phyloP scores from a whole-genome alignment of 2,113 vertebrate genomes.

The Tachysurus vachellii region DNA sequence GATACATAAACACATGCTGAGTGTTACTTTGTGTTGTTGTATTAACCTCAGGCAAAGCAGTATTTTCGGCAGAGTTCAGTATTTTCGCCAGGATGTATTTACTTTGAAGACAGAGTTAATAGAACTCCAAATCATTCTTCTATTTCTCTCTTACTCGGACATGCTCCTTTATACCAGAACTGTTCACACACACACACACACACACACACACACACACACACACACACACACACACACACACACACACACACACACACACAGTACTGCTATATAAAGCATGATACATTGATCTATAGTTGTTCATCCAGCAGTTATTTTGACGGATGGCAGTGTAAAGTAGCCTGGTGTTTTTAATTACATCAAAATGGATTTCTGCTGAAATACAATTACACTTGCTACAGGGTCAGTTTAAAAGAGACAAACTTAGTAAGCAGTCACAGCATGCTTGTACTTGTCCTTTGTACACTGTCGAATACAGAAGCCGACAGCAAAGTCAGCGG shows the following conservation, averaged over 20 bases:
- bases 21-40: slow-evolving; percentile 39
- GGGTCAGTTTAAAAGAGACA: background rate
- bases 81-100: slow-evolving; percentile 44
- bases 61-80: slow-evolving; percentile 52
- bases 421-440: background rate
- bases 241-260: slow-evolving; percentile 24
- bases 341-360: slow-evolving; percentile 35
- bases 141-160: background rate
- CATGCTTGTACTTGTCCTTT: slow-evolving; percentile 23
- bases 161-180: background rate
- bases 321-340: background rate
- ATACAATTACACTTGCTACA: slow-evolving; percentile 3
- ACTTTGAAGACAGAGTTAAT: slow-evolving; percentile 40
- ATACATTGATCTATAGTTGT: background rate
- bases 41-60: slow-evolving; percentile 42
- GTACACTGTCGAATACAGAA: background rate
- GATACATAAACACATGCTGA: slow-evolving; percentile 47
- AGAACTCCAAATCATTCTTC: slow-evolving; percentile 33
- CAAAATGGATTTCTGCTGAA: slow-evolving; percentile 19
- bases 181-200: slow-evolving; percentile 6
- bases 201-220: background rate
- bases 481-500: background rate
- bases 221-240: background rate
- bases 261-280: background rate
- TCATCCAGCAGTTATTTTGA: slow-evolving; percentile 23